A percentile compares a stretch with the other conserved stretches of the same genome.
phyloP scores from a whole-genome alignment of 2,113 vertebrate species.

The Prionailurus bengalensis region DNA sequence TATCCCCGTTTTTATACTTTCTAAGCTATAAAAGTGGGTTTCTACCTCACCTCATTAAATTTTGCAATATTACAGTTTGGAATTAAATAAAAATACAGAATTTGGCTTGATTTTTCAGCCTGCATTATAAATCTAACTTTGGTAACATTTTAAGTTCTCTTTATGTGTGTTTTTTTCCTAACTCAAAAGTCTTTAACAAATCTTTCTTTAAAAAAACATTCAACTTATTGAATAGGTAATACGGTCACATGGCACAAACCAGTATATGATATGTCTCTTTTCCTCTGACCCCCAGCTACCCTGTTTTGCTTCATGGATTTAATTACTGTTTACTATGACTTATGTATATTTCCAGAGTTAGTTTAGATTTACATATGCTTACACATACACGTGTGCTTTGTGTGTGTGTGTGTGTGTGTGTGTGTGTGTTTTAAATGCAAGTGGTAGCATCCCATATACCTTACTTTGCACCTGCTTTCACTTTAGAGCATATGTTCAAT shows the following conservation, averaged over 20 bases:
- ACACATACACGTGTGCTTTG: neutral
- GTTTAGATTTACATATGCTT: neutral
- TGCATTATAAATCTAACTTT: constrained; percentile 60
- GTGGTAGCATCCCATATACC: neutral
- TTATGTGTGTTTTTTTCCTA: neutral
- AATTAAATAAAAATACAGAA: constrained; percentile 65
- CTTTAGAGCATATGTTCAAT: neutral
- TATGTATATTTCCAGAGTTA: neutral
- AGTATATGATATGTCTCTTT: neutral
- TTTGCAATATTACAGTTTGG: constrained; percentile 43
- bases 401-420: neutral
- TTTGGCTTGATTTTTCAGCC: constrained; percentile 47
- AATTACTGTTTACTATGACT: neutral
- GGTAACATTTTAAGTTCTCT: constrained; percentile 22
- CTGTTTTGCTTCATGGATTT: neutral
- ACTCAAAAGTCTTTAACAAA: constrained; percentile 42
- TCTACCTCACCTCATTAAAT: constrained; percentile 58
- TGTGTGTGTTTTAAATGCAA: neutral
- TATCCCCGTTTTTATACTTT: constrained; percentile 55
- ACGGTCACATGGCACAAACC: neutral
- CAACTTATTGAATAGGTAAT: neutral
- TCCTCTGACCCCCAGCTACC: neutral
- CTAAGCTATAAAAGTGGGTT: constrained; percentile 38
- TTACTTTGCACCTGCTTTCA: neutral
- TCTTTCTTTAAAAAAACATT: neutral